These are phyloP conservation scores for Hemiprocne comata DNA, from an alignment of 2,113 vertebrate species.

Conservation along the genomic window DNA sequence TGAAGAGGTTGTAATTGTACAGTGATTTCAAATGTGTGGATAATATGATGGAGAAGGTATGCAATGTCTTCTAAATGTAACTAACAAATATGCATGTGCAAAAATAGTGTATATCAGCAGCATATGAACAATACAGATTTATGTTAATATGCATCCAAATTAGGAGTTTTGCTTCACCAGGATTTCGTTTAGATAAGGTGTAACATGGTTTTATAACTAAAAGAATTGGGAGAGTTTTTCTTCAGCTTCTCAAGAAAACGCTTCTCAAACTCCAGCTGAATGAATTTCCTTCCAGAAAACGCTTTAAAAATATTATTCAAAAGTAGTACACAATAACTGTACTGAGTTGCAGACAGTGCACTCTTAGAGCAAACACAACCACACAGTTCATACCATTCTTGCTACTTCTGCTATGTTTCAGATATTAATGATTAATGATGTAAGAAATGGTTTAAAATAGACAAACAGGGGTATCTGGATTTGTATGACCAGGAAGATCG, in stretches of 20 bases:
- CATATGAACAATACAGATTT: rapidly evolving
- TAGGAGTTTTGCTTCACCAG: background rate
- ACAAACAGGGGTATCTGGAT: background rate
- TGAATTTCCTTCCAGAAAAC: background rate
- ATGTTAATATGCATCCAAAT: background rate
- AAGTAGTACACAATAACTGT: background rate
- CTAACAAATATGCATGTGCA: background rate
- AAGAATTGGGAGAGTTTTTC: background rate
- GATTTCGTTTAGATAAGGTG: background rate
- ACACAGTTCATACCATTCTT: background rate
- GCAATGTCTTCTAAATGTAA: background rate
- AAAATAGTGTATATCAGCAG: background rate
- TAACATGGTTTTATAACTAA: background rate
- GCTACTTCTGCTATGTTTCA: background rate
- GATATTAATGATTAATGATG: background rate
- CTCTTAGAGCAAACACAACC: background rate
- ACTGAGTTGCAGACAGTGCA: background rate
- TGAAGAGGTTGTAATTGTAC: background rate
- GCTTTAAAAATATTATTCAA: background rate
- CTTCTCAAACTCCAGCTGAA: background rate
- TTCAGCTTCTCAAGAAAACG: background rate
- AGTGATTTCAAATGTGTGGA: background rate
- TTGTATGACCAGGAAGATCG: background rate
- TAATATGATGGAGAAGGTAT: background rate
- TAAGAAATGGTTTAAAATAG: background rate